Evolutionary conservation across 2,888 invertebrate genomes (phyloP), one percentile per base, ranked within the genome.

Genomic region (Sicus ferrugineus): DNA sequence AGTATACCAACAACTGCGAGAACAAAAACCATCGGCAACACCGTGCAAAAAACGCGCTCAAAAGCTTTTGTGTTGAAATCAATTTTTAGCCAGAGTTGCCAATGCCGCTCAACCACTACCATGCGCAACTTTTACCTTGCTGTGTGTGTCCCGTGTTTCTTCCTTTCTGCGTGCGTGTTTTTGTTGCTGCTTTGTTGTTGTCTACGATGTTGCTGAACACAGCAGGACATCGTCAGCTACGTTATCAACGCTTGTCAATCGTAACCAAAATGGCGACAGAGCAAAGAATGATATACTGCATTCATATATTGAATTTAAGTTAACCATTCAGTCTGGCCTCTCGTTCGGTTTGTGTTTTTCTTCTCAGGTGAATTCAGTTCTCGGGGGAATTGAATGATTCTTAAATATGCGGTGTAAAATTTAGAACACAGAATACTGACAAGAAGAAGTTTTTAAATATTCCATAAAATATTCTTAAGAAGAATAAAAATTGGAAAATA

Each of bases 61-160:
- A 74, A 73, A 73, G 73, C 81, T 82, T 82, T 81, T 80, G 79
- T 54, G 67, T 23, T 58, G 75, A 75, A 75, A 75, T 76, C 76
- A 75, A 76, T 74, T 76, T 28, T 16, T 71, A 72, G 58, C 19
- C 23, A 31, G 19, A 34, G 23, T 26, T n/a, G 48, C 67, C 46
- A 58, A 16, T 26, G 14, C 16, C 42, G 21, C 30, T 23, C 52
- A 31, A n/a, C 21, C 16, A 46, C 34, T 52, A 64, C 21, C 54
- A 52, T 6, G 54, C 34, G 16, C 54, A 19, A 46, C 59, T 52
- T 52, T 48, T 48, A 63, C 63, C 63, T 61, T 61, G 38, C 38
- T 1, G 2, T 34, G 2, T 34, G 14, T 34, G 14, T 34, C 14
- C 7, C 14, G 34, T 9, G 2, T 42, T 16, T 16, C 42, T 23